Evolutionary conservation across 2,797 vertebrate genomes (phyloP).

Genomic region (Apodemus agrarius): DNA sequence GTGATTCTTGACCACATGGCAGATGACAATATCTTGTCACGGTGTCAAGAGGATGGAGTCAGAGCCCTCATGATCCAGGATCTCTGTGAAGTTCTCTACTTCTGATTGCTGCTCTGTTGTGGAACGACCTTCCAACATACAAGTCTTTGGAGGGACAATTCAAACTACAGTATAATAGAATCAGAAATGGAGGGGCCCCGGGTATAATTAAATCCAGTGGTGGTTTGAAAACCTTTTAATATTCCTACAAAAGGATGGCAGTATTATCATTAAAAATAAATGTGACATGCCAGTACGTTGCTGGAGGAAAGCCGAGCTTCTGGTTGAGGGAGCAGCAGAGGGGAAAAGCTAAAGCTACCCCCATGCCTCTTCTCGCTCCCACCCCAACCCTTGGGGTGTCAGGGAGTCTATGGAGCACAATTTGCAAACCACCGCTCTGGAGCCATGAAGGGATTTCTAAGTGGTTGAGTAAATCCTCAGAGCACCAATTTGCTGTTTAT

Average conservation of each 20-base stretch:
- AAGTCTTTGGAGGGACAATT: background rate
- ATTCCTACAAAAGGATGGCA: background rate
- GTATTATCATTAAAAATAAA: slow-evolving; percentile 6
- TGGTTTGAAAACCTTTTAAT: slow-evolving; percentile 35
- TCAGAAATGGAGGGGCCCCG: slow-evolving; percentile 23
- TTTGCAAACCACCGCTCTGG: slow-evolving; percentile 43
- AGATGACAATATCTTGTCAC: background rate
- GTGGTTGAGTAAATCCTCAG: slow-evolving; percentile 40
- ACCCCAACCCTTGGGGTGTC: background rate
- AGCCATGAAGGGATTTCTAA: slow-evolving; percentile 12
- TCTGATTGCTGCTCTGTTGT: background rate
- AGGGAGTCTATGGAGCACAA: background rate
- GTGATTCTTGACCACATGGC: background rate
- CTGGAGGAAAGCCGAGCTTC: slow-evolving; percentile 31
- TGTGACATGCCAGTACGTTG: background rate
- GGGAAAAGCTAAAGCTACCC: background rate
- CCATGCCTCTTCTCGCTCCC: background rate
- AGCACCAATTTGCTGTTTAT: slow-evolving; percentile 5
- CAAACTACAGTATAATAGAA: background rate
- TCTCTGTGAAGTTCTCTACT: background rate
- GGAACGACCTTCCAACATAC: background rate
- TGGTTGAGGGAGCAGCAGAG: slow-evolving; percentile 13
- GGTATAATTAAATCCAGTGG: background rate
- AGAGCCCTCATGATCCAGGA: background rate
- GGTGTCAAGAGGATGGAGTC: background rate